Conservation (phyloP, 2,888 invertebrate genomes). For the Agrochola litura region DNA sequence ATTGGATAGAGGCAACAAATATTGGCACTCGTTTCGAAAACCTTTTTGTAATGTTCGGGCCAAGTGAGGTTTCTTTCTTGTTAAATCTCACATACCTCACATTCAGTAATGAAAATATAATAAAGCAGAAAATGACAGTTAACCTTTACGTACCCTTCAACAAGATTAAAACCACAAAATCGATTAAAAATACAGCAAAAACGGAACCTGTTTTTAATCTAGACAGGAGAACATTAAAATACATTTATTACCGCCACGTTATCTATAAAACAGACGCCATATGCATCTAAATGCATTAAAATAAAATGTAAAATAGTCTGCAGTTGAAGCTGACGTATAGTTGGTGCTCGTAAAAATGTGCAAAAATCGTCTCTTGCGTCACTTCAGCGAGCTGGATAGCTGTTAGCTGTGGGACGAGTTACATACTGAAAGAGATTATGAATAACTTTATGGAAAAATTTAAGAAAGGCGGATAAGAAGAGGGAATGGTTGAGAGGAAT, state of each 20-base stretch:
- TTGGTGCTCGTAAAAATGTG: constrained; percentile 80
- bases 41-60: background rate
- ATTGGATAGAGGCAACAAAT: constrained; percentile 7
- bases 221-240: constrained; percentile 33
- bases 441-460: background rate
- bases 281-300: constrained; percentile 61
- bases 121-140: background rate
- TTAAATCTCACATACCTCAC: background rate
- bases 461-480: background rate
- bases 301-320: constrained; percentile 55
- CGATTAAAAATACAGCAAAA: constrained; percentile 16
- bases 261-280: constrained; percentile 42
- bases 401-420: constrained; percentile 58
- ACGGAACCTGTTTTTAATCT: constrained; percentile 20
- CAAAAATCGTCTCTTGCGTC: constrained; percentile 84
- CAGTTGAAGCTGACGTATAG: constrained; percentile 59
- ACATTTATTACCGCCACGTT: constrained; percentile 31
- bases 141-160: constrained; percentile 18
- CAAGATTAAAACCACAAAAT: constrained; percentile 2
- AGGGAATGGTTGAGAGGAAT: background rate
- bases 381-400: constrained; percentile 65
- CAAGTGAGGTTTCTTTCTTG: background rate
- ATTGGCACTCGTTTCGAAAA: background rate
- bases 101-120: background rate
- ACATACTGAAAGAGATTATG: constrained; percentile 23